Percentiles rank a stretch among this genome's conserved stretches.
Evolutionary conservation across 2,888 invertebrate species (phyloP).

Genomic region (Girardia tigrina): DNA sequence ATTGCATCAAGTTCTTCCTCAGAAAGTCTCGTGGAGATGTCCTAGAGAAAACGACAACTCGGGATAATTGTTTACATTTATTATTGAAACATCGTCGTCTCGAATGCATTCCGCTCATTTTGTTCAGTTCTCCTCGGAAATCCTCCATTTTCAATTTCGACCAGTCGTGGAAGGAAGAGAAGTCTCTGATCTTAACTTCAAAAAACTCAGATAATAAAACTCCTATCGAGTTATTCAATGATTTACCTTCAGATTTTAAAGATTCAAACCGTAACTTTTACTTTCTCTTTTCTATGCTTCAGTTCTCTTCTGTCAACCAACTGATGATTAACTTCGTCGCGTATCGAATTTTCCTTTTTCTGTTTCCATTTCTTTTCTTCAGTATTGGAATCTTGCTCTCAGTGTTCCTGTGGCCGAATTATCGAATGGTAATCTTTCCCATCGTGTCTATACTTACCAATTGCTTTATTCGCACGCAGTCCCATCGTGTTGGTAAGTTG

Average conservation of each 20-base stretch:
- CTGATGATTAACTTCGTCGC: neutral
- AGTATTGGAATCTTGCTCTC: neutral
- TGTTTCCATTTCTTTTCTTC: neutral
- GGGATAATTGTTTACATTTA: neutral
- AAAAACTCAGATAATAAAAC: neutral
- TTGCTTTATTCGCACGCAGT: neutral
- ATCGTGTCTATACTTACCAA: neutral
- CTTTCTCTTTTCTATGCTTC: neutral
- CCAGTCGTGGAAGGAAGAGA: neutral
- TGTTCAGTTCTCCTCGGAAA: neutral
- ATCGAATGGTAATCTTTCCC: neutral
- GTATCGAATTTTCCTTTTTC: neutral
- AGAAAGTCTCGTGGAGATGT: neutral
- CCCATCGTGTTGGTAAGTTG: neutral
- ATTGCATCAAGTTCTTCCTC: conserved; percentile 10
- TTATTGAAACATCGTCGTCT: neutral
- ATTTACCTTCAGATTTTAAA: neutral
- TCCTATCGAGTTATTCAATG: neutral
- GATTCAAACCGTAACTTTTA: neutral
- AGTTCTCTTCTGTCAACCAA: neutral
- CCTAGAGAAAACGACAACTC: neutral
- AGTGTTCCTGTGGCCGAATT: neutral
- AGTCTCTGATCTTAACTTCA: neutral
- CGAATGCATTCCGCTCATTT: neutral
- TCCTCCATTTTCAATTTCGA: neutral